Evolutionary conservation across 2,797 vertebrate species (phyloP), one percentile per base, ranked within the genome.

Genomic region (Apogon talboti): DNA sequence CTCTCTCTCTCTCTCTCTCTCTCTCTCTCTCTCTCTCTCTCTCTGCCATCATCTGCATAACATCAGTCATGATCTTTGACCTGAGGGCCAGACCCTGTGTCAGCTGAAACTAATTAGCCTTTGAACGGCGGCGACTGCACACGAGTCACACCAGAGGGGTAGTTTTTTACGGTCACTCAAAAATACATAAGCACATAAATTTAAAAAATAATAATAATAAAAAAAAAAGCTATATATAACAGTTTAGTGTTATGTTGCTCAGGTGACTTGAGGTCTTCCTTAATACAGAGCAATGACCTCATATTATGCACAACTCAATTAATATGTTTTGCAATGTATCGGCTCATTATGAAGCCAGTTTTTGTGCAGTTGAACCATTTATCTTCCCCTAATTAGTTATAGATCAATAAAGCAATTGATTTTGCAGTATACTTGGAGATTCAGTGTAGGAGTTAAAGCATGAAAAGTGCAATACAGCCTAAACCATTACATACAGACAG

Each of bases 321-420:
- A 89, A 93, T 90, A 81, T 62, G 78, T 82, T 74, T 78, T 84
- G 81, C 82, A 76, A 82, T 90, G 82, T 86, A 89, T 88, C 30
- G 90, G 87, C 87, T 93, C 92, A 89, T 92, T 92, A 92, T 84
- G 82, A 82, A 75, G 82, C 83, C 89, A 79, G 86, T 91, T 92
- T 94, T 92, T 94, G 89, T 93, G 80, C 85, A 91, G 90, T 81
- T 82, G 76, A 86, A 89, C 87, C 90, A 92, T 94, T 94, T 91
- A 93, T 94, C 93, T 92, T 92, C 69, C 72, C 71, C 88, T 93
- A 94, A 94, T 94, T 94, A 93, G 93, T 90, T 87, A 86, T 87
- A 87, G 92, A 94, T 94, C 93, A 92, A 94, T 94, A 92, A 82
- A 57, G 72, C 91, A 91, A 94, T 94, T 94, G 93, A 94, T 94